phyloP scores from a whole-genome alignment of 2,888 invertebrate species.

The Prosopocoilus inquinatus region DNA sequence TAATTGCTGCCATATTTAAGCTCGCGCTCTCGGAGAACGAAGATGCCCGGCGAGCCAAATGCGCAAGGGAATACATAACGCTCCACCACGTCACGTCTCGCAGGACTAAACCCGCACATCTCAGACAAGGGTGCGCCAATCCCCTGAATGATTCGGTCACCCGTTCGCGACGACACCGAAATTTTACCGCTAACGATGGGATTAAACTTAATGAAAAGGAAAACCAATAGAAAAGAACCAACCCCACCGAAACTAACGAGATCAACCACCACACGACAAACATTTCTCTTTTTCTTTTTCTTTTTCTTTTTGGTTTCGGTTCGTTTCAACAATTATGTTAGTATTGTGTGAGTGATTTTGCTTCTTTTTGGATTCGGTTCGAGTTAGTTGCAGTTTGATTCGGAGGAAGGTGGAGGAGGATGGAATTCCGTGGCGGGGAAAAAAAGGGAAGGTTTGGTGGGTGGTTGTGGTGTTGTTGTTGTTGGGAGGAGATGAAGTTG shows the following conservation, averaged over 20 bases:
- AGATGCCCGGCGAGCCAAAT: constrained; percentile 31
- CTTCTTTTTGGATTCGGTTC: too few species aligned
- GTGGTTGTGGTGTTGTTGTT: too few species aligned
- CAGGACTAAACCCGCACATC: constrained; percentile 4
- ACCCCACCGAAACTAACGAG: constrained; percentile 46
- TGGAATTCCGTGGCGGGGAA: constrained; percentile 28
- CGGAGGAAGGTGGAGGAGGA: too few species aligned
- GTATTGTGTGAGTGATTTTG: too few species aligned
- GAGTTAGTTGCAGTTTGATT: too few species aligned
- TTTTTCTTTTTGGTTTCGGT: too few species aligned
- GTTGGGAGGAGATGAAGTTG: constrained; percentile 11
- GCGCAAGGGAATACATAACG: constrained; percentile 9
- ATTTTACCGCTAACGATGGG: constrained; percentile 26
- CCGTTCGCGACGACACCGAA: too few species aligned
- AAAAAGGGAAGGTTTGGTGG: constrained; percentile 34
- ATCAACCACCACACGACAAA: constrained; percentile 44
- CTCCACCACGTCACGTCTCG: neutral
- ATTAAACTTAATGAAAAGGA: constrained; percentile 38
- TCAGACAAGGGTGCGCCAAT: too few species aligned
- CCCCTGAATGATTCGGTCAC: too few species aligned
- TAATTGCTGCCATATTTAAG: constrained; percentile 54
- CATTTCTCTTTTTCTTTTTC: constrained; percentile 48
- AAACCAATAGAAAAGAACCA: constrained; percentile 46
- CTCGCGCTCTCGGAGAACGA: constrained; percentile 44
- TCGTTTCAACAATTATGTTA: too few species aligned